Percentiles rank a stretch among this genome's conserved stretches.
phyloP scores from a whole-genome alignment of 2,888 invertebrate species.

The Neoscelio sp. region DNA sequence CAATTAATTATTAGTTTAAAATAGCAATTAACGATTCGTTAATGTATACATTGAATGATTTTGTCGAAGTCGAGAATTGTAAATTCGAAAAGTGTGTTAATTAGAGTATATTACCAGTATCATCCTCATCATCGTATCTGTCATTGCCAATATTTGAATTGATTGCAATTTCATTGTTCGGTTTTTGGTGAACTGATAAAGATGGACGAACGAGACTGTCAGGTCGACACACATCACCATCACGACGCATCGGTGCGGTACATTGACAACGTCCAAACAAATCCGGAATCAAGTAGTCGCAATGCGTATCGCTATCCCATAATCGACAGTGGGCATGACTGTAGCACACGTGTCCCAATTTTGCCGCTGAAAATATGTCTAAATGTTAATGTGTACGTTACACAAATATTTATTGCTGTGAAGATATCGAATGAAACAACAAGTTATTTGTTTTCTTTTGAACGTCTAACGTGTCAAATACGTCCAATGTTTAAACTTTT shows the following conservation, averaged over 20 bases:
- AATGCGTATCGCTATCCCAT: conserved; percentile 92
- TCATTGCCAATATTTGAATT: conserved; percentile 4
- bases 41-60: no score
- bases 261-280: conserved; percentile 95
- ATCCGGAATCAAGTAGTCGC: conserved; percentile 95
- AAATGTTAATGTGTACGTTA: no score
- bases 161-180: conserved; percentile 53
- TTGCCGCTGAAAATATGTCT: conserved; percentile 90
- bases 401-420: no score
- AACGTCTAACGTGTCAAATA: no score
- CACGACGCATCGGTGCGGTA: conserved; percentile 81
- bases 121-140: conserved; percentile 60
- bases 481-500: no score
- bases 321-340: conserved; percentile 95
- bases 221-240: conserved; percentile 83
- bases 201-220: conserved; percentile 82
- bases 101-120: conserved; percentile 42
- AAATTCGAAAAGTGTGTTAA: no score
- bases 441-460: neutral
- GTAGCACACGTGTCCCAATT: conserved; percentile 94
- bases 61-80: no score
- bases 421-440: no score
- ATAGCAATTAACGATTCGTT: no score
- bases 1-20: no score
- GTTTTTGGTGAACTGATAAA: conserved; percentile 56